Evolutionary conservation across 2,797 vertebrate genomes (phyloP), one percentile per base, ranked within the genome.

Genomic region (Leptatherina wallacei): DNA sequence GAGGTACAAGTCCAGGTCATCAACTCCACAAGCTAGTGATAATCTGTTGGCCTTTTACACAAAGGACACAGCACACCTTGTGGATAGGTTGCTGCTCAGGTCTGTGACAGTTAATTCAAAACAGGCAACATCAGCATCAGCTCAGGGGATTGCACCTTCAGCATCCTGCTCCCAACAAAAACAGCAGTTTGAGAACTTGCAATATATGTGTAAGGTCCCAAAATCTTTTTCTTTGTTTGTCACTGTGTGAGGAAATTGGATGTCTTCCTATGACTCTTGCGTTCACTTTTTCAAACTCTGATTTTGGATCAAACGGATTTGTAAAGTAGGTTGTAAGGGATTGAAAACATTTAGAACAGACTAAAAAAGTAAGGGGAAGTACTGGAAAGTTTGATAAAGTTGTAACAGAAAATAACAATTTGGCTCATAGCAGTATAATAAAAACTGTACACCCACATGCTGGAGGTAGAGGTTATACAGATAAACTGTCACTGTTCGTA

Each of bases 1-100:
- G 83, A 89, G 82, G 81, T 65, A 77, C 77, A 67, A 59, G 65
- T 83, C 80, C 80, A 87, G 91, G 89, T 93, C 91, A 92, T 81
- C 86, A 86, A 85, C 86, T 91, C 82, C 83, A 81, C 84, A 78
- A 84, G 82, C 80, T 85, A 77, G 76, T 79, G 88, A 90, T 92
- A 90, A 93, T 92, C 89, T 87, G 86, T 85, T 90, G 84, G 86
- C 87, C 89, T 91, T 88, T 89, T 77, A 82, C 87, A 87, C 88
- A 87, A 83, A 89, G 78, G 82, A 92, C 86, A 79, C 24, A 13
- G 72, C 63, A 65, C 85, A 89, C 88, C 83, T 84, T 73, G 76
- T 40, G 63, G 80, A 83, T 36, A 61, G 76, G 69, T 75, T 14
- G 52, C 81, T 83, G 81, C 65, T 85, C 67, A 62, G 79, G 67